Evolutionary conservation across 1,140 invertebrate species (phyloP).

Genomic region (Reticulitermes speratus): DNA sequence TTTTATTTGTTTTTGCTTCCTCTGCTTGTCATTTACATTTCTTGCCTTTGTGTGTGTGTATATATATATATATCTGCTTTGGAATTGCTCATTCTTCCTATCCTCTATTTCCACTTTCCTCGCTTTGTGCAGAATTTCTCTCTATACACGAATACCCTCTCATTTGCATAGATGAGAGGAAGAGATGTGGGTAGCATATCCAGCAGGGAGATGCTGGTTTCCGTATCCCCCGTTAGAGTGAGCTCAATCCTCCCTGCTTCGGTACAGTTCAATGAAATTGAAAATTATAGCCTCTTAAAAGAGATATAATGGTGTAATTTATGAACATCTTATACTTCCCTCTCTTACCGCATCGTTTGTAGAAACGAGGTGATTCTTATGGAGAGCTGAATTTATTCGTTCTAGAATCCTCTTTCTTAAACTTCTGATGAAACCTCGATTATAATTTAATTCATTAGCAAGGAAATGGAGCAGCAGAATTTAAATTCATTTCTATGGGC

Average conservation of each 20-base stretch:
- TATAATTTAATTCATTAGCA: conserved; percentile 6
- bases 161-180: conserved; percentile 5
- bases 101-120: neutral
- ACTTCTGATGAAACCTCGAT: neutral
- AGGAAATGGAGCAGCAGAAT: neutral
- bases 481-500: neutral
- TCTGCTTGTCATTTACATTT: too few relatives aligned
- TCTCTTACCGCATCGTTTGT: neutral
- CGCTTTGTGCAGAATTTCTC: neutral
- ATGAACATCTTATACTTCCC: neutral
- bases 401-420: neutral
- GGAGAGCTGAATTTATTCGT: neutral
- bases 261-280: neutral
- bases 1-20: too few relatives aligned
- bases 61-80: too few relatives aligned
- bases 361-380: neutral
- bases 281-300: conserved; percentile 1
- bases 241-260: neutral
- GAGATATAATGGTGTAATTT: neutral
- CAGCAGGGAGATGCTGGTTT: neutral
- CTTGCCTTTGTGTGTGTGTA: too few relatives aligned
- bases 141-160: neutral
- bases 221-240: neutral
- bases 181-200: neutral
- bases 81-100: too few relatives aligned